Base-by-base conservation (phyloP, 2,113 vertebrate species). In the Uria lomvia region DNA sequence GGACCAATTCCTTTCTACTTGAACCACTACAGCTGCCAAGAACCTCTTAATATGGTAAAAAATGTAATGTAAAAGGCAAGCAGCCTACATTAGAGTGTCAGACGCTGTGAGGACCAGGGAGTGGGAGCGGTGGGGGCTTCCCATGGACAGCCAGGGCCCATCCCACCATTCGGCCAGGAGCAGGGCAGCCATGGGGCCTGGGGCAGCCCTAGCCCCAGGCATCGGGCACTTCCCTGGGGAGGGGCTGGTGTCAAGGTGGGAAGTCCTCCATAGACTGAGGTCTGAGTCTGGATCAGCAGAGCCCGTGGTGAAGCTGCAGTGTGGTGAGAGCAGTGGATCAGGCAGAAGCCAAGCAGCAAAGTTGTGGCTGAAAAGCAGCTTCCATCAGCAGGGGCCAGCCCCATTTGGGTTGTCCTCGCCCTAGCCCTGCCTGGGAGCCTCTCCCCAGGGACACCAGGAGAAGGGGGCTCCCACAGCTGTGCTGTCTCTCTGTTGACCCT, bases 21-120 rank as follows among this genome's bases (percentile, higher is more conserved):
- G 49, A 77, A 88, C 53, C 19, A 42, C 62, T 62, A 13, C 13
- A 49, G 78, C 60, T 94, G 49, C 87, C 91, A 84, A 87, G 70
- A 43, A 2, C 20, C 27, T 85, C 92, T 96, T 96, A 95, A 88
- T 93, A 92, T 82, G 81, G 84, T 88, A 78, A 91, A 87, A 96
- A 86, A 96, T 85, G 60, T 56, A 42, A 71, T 67, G 30, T 43
- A 32, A 72, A 72, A 93, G 34, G 66, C 84, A 72, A 68, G 43
- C 32, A 16, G 30, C 45, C 77, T 82, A 8, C 13, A 5, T 59
- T 29, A 32, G n/a, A 36, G 16, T 4, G 16, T 85, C 60, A 76
- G 42, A n/a, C 4, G 0, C 75, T 45, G 21, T 52, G 17, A 80
- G 36, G 34, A 60, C 12, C 5, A 3, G 27, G 43, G 49, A 68